Percentiles rank a stretch among this genome's conserved stretches.
Conservation (phyloP, 2,888 invertebrate species). For the Drosophila anceps region DNA sequence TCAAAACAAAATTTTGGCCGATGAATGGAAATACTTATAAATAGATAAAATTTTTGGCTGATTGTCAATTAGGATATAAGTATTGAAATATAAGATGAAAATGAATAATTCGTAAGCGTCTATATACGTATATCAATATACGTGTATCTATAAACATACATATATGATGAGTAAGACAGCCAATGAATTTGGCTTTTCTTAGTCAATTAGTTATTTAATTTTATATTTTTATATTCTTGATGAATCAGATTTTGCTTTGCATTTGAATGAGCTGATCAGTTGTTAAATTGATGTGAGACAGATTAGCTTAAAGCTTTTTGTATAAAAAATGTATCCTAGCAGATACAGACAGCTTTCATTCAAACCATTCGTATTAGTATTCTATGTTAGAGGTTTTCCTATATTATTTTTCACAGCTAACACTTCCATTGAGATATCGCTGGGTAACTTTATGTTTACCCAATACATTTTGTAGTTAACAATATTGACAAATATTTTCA, state of each 20-base stretch:
- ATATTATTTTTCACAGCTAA: not conserved
- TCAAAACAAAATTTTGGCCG: constrained; percentile 68
- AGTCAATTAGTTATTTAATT: not conserved
- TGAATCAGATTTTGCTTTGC: not conserved
- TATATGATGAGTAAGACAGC: constrained; percentile 37
- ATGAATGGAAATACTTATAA: constrained; percentile 61
- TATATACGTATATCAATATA: not conserved
- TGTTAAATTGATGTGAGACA: not conserved
- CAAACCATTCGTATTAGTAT: not conserved
- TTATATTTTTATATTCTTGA: not conserved
- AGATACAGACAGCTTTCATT: not conserved
- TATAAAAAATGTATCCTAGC: not conserved
- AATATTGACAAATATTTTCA: not conserved
- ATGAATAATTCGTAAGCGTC: constrained; percentile 31
- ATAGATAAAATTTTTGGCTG: constrained; percentile 58
- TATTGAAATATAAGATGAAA: constrained; percentile 69
- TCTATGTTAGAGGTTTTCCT: not conserved
- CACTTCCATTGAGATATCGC: not conserved
- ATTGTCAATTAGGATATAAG: constrained; percentile 64
- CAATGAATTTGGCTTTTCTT: not conserved
- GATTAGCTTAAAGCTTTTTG: not conserved
- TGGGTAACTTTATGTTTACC: not conserved
- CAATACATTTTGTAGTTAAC: not conserved
- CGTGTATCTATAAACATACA: not conserved
- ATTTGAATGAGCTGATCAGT: not conserved